phyloP scores from a whole-genome alignment of 2,113 vertebrate species.

The Gadus chalcogrammus region DNA sequence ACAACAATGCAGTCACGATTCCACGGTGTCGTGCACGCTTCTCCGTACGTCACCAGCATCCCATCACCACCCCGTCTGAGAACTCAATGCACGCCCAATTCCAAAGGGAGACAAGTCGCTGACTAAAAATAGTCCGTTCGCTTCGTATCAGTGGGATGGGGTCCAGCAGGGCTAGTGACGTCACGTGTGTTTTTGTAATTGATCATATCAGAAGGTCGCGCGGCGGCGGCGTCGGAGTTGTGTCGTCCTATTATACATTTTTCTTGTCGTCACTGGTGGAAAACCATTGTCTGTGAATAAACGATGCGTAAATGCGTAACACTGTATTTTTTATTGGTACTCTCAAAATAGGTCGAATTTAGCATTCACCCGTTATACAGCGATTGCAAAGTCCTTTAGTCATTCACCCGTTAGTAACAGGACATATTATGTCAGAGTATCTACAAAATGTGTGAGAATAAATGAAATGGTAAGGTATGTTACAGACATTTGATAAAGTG shows the following conservation, averaged over 20 bases:
- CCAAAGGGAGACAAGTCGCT: constrained; percentile 55
- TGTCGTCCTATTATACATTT: neutral
- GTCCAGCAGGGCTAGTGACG: constrained; percentile 70
- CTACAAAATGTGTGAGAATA: no score
- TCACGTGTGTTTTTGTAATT: constrained; percentile 62
- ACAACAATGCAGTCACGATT: constrained; percentile 28
- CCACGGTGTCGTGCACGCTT: no score
- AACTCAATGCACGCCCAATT: constrained; percentile 57
- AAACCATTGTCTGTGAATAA: no score
- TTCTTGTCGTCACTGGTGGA: no score
- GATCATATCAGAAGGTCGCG: constrained; percentile 42
- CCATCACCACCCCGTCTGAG: constrained; percentile 13
- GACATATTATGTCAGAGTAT: no score
- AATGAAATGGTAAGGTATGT: no score
- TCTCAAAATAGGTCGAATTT: no score
- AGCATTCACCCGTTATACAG: no score
- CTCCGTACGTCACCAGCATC: neutral
- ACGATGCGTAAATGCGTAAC: no score
- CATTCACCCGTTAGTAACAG: no score
- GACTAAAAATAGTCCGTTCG: constrained; percentile 68
- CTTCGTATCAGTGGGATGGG: constrained; percentile 57
- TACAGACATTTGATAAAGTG: constrained; percentile 1
- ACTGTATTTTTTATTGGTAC: no score
- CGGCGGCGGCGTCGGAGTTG: constrained; percentile 1
- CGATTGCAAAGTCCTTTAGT: no score